Evolutionary conservation across 2,113 vertebrate species (phyloP).

Genomic region (Ceyx melanurus): DNA sequence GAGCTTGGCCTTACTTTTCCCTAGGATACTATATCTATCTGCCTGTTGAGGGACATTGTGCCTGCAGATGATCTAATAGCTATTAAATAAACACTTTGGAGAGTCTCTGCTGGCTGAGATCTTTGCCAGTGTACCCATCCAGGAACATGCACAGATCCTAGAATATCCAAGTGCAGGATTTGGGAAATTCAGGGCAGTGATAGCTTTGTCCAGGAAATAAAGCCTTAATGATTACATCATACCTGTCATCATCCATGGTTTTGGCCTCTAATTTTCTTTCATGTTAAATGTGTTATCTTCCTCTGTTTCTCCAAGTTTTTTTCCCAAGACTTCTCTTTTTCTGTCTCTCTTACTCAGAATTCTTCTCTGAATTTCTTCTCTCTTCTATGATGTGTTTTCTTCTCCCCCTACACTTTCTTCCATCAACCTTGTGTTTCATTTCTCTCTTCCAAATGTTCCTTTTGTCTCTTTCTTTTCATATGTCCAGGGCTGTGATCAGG

Average conservation of each 20-base stretch:
- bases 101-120: not conserved
- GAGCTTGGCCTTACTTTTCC: not conserved
- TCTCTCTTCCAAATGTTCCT: constrained; percentile 32
- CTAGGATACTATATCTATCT: not conserved
- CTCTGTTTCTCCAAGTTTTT: not conserved
- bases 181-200: not conserved
- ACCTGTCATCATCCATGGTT: constrained; percentile 21
- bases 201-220: not conserved
- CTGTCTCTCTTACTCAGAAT: constrained; percentile 24
- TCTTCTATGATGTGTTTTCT: constrained; percentile 11
- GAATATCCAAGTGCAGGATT: not conserved
- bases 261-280: constrained; percentile 30
- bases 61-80: not conserved
- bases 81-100: not conserved
- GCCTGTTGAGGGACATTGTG: not conserved
- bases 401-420: not conserved
- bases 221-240: not conserved
- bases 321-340: not conserved
- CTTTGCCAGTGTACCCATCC: not conserved
- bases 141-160: not conserved
- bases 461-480: constrained; percentile 9
- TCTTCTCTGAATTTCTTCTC: not conserved
- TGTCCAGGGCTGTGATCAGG: constrained; percentile 8
- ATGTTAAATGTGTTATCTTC: constrained; percentile 38
- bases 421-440: not conserved